phyloP scores from a whole-genome alignment of 2,797 vertebrate genomes.

The Meda fulgida region DNA sequence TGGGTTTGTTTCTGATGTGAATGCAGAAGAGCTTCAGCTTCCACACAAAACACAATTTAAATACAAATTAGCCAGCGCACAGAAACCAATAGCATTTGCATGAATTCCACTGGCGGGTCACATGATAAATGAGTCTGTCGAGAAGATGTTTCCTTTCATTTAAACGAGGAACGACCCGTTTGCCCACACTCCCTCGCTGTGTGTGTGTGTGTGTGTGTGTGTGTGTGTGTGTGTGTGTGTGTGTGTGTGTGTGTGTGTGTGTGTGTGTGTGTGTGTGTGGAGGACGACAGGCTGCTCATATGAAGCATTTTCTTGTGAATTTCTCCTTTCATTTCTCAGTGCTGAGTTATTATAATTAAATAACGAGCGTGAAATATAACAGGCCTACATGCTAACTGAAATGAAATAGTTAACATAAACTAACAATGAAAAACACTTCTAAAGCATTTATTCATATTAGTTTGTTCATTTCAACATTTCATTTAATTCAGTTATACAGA shows the following conservation, averaged over 20 bases:
- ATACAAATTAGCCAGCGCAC: conserved; percentile 40
- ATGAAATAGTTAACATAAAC: too few species aligned
- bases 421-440: too few species aligned
- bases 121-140: conserved; percentile 39
- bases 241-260: too few species aligned
- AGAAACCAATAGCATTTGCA: conserved; percentile 27
- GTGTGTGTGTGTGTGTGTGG: too few species aligned
- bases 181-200: neutral
- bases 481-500: too few species aligned
- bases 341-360: neutral
- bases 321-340: neutral
- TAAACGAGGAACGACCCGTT: neutral
- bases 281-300: neutral
- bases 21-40: neutral
- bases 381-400: neutral
- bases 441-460: too few species aligned
- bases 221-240: too few species aligned
- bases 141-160: conserved; percentile 13
- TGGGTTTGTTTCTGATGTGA: conserved; percentile 24
- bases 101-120: conserved; percentile 11
- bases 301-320: neutral
- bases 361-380: neutral
- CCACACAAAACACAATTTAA: conserved; percentile 24
- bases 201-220: too few species aligned
- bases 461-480: too few species aligned